These are phyloP conservation scores for Caenorhabditis virilis DNA, from an alignment of 2,888 invertebrate species.

Conservation along the genomic window DNA sequence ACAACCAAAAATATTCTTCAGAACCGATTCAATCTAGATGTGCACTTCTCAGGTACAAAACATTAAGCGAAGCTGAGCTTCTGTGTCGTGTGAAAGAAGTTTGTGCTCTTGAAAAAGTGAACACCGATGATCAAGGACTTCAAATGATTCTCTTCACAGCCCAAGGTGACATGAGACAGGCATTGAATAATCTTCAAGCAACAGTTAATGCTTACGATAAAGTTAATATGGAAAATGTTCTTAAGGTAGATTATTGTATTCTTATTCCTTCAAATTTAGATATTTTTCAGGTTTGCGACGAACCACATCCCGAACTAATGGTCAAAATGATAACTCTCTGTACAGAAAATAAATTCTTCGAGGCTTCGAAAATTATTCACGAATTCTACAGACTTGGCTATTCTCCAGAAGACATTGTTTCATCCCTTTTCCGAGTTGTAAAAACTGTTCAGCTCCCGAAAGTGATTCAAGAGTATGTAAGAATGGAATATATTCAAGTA, in stretches of 20 bases:
- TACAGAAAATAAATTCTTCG: slow-evolving; percentile 74
- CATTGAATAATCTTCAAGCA: slow-evolving; percentile 74
- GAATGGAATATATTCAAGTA: slow-evolving; percentile 83
- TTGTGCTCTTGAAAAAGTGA: slow-evolving; percentile 65
- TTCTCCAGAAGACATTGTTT: slow-evolving; percentile 93
- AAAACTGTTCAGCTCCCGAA: slow-evolving; percentile 84
- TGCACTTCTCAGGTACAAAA: slow-evolving; percentile 90
- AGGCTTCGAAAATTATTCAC: slow-evolving; percentile 73
- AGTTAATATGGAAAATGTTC: slow-evolving; percentile 91
- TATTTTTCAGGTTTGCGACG: slow-evolving; percentile 83
- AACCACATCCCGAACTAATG: slow-evolving; percentile 92
- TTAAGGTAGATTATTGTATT: slow-evolving; percentile 75
- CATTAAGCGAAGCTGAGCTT: slow-evolving; percentile 87
- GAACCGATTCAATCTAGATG: slow-evolving; percentile 98
- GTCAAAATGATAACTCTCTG: slow-evolving; percentile 88
- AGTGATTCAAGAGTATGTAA: slow-evolving; percentile 80
- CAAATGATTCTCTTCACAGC: slow-evolving; percentile 96
- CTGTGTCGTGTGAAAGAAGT: slow-evolving; percentile 81
- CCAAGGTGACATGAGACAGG: slow-evolving; percentile 95
- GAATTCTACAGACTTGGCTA: slow-evolving; percentile 89
- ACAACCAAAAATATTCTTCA: slow-evolving; percentile 48
- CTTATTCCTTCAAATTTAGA: not conserved
- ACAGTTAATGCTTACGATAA: slow-evolving; percentile 88
- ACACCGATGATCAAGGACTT: slow-evolving; percentile 87
- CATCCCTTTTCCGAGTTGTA: slow-evolving; percentile 90